Base-by-base conservation (phyloP, 30 jellyfish, hydroid and myxozoan species). In the Turritopsis dohrnii region DNA sequence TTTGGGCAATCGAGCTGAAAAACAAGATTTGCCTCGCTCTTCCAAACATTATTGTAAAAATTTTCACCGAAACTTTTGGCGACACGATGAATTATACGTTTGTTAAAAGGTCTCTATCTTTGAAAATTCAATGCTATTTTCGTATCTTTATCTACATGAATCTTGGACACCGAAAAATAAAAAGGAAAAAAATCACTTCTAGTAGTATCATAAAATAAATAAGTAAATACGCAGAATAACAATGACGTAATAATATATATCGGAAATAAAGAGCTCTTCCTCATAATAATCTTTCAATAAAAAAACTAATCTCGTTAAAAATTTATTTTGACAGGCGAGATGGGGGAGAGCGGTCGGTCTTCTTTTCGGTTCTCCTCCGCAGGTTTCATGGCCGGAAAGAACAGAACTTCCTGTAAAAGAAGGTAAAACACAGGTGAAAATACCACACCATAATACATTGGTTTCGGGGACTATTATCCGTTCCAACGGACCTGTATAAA, bases 371-470 rank as follows among this genome's bases (percentile, higher is more conserved):
- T 76, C 29, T 89, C 89, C 31, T 89, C 97, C 9, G 89, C 99
- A 22, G 99, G 99, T 79, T 86, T 89, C 99, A 94, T 94, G 25
- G 99, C 97, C 13, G 99, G 99, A 75, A 94, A 94, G 84, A 94
- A 89, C 29, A 94, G 83, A 28, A 94, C 96, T 79, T 94, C 99
- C 98, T 92, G 31, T 16, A 90, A 79, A 17, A n/a, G 22, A 19
- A 13, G 54, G 71, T 71, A 18, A 72, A 53, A 22, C 19, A 53
- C 88, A 81, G 18, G 7, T 60, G 17, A 1, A 21, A 30, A 25
- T 26, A 16, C n/a, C n/a, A n/a, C n/a, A n/a, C n/a, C n/a, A n/a
- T n/a, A n/a, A n/a, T n/a, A n/a, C n/a, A n/a, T n/a, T n/a, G n/a
- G n/a, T n/a, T n/a, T n/a, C n/a, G n/a, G n/a, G n/a, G n/a, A n/a